Base-by-base conservation (phyloP, 2,113 vertebrate species). In the Pteronura brasiliensis region DNA sequence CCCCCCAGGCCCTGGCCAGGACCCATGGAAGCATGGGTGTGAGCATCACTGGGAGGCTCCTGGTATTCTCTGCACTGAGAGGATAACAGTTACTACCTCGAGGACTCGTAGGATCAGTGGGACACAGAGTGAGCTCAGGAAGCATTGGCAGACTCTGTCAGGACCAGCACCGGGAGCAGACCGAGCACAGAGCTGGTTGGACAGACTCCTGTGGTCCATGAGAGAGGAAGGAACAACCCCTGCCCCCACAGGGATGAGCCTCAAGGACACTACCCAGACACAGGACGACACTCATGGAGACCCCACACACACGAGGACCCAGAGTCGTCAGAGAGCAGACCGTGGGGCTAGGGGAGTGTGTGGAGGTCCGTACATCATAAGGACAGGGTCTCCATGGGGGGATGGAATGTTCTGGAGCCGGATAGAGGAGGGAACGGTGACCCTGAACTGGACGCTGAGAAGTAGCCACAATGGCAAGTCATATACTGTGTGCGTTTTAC, bases 181-280 rank as follows among this genome's bases (percentile, higher is more conserved):
- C 12, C 29, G 11, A 44, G 6, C 15, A 10, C 6, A 17, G 39
- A 67, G 6, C 39, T 67, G 31, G 65, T 57, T 49, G 65, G 36
- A 2, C 13, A 52, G 52, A 47, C 13, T 29, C 7, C 57, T 0
- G 18, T 4, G 49, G 49, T 7, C 31, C 52, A 3, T 6, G 3
- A n/a, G 0, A 1, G 65, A 1, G 80, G 42, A 36, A 27, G 81
- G 23, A 29, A 0, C 6, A 55, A 49, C 42, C 21, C 12, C 25
- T 23, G 81, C 67, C 1, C 1, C 12, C 1, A 14, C 4, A 1
- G 0, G 17, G 52, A 4, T 7, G 25, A 15, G 12, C 20, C 57
- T 42, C 81, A 18, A 21, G 25, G 25, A 17, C 12, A 7, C 3
- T 0, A 9, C 65, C 36, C 52, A 69, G 15, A 13, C 23, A 21